Base-by-base conservation (phyloP, 2,888 invertebrate species). In the Galeopsomyia nigrocyanea region DNA sequence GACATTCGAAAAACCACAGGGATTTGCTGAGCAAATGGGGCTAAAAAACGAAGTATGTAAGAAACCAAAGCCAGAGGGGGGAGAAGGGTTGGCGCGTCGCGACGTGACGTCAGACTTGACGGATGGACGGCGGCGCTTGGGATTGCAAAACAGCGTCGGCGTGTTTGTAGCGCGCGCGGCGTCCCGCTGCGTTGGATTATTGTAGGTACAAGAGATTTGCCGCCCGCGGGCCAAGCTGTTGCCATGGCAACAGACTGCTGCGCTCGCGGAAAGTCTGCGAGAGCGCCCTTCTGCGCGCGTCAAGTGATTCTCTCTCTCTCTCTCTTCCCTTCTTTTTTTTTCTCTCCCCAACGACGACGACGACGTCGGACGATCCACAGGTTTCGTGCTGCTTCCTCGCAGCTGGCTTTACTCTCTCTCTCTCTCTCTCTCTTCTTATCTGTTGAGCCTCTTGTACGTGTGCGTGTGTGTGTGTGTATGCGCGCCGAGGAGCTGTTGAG, bases 181-280 rank as follows among this genome's bases (percentile, higher is more conserved):
- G 49, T 56, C 19, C 22, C 53, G 19, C 47, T 65, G n/a, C 46
- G 78, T 77, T 75, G 81, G 82, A 84, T 84, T 83, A 83, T 81
- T 82, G 83, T 83, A 82, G 79, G 80, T 83, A 82, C 83, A 82
- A 82, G 82, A 82, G 83, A 84, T 83, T 83, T 82, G 81, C 80
- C 80, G 83, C 80, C 82, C 79, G 78, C 80, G 79, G 81, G 79
- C 79, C 79, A 80, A 80, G 81, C 82, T 80, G 84, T 84, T 80
- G 81, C 82, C 80, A 83, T 82, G 82, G 83, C 79, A 82, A 84
- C 84, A 82, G 83, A 82, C 83, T 81, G 79, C 79, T 79, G 79
- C 76, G 68, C 75, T 74, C 74, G 51, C 63, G 79, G 79, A 81
- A 79, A 80, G 77, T 75, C 77, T 77, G 77, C 78, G 80, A 26